These are phyloP conservation scores for Antennarius maculatus DNA, from an alignment of 2,797 vertebrate species.

Conservation along the genomic window DNA sequence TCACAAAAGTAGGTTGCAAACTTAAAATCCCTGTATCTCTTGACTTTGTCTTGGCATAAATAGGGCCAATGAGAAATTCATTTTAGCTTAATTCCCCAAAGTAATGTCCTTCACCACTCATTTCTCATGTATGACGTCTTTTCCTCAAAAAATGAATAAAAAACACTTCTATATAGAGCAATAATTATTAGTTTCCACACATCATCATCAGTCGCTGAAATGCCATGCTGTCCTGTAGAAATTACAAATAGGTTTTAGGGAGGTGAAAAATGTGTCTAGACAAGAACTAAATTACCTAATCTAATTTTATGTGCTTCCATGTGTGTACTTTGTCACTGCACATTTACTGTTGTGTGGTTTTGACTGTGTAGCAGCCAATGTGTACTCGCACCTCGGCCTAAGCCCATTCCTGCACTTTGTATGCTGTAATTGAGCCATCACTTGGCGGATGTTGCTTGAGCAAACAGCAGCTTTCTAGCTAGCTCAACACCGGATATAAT, in stretches of 20 bases:
- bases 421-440: slow-evolving; percentile 74
- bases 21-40: slow-evolving; percentile 17
- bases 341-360: slow-evolving; percentile 36
- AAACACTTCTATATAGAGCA: slow-evolving; percentile 60
- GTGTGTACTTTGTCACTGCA: slow-evolving; percentile 37
- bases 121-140: slow-evolving; percentile 53
- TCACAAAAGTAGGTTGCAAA: slow-evolving; percentile 54
- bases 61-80: slow-evolving; percentile 25
- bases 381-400: slow-evolving; percentile 15
- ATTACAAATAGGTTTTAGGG: slow-evolving; percentile 71
- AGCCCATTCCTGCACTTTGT: slow-evolving; percentile 19
- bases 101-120: slow-evolving; percentile 29
- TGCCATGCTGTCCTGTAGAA: slow-evolving; percentile 56
- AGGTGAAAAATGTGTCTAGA: slow-evolving; percentile 76
- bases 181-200: slow-evolving; percentile 67
- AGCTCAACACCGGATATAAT: slow-evolving; percentile 77
- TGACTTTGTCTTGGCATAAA: slow-evolving; percentile 27
- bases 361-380: slow-evolving; percentile 30
- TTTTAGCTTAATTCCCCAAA: slow-evolving; percentile 44
- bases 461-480: slow-evolving; percentile 63
- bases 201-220: slow-evolving; percentile 43
- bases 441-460: slow-evolving; percentile 63
- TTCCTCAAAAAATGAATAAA: slow-evolving; percentile 61
- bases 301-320: slow-evolving; percentile 55
- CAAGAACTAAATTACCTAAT: slow-evolving; percentile 78